Evolutionary conservation across 2,797 vertebrate genomes (phyloP).

Genomic region (Gymnodraco acuticeps): DNA sequence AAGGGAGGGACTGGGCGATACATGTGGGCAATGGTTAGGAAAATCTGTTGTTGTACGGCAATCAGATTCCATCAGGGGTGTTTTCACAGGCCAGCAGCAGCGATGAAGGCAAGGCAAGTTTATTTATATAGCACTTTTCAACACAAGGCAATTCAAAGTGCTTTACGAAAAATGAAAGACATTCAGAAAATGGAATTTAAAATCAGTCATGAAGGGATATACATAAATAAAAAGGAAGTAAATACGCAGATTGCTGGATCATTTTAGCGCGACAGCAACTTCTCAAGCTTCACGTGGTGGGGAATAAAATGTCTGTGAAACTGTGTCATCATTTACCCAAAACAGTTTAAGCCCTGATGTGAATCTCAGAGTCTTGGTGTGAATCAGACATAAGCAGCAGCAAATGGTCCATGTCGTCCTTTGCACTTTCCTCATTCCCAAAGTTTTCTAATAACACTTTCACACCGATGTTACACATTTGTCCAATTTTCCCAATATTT

Average conservation of each 20-base stretch:
- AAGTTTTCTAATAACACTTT: neutral
- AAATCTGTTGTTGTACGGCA: conserved; percentile 41
- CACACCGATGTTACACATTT: too few species aligned
- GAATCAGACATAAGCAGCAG: neutral
- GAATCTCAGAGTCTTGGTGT: neutral
- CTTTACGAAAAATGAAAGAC: too few species aligned
- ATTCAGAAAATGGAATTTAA: too few species aligned
- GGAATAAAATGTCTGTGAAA: neutral
- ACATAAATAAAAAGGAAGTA: neutral
- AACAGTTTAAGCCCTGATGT: neutral
- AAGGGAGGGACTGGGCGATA: neutral
- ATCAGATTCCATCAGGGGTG: conserved; percentile 25
- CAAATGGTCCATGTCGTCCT: neutral
- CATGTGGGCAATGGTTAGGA: conserved; percentile 26
- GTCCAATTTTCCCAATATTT: too few species aligned
- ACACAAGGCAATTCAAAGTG: too few species aligned
- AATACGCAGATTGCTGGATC: neutral
- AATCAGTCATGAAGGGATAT: too few species aligned
- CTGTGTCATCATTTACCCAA: neutral
- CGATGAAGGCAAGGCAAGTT: too few species aligned
- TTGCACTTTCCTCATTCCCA: neutral
- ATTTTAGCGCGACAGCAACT: neutral
- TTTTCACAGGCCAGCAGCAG: conserved; percentile 38
- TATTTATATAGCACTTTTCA: too few species aligned
- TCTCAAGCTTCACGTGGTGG: neutral